phyloP scores from a whole-genome alignment of 1,140 invertebrate species.

The Stratiolaelaps scimitus region DNA sequence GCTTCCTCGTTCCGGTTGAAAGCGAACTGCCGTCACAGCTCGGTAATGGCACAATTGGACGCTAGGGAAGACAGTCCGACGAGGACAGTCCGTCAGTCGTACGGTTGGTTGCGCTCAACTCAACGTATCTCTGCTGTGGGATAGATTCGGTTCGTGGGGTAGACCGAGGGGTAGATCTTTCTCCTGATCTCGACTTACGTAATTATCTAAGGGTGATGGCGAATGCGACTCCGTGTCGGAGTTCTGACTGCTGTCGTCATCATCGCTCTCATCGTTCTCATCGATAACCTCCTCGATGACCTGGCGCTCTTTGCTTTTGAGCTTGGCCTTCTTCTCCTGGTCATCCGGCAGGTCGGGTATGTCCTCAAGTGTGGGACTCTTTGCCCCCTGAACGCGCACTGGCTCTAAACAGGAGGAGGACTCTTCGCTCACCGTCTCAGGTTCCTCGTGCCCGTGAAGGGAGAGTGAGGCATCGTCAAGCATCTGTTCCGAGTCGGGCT shows the following conservation, averaged over 20 bases:
- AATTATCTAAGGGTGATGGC: slow-evolving; percentile 20
- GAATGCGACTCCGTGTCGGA: slow-evolving; percentile 27
- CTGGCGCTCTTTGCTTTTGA: neutral
- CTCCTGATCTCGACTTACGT: slow-evolving; percentile 16
- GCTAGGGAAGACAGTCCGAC: too few relatives aligned
- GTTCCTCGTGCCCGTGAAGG: slow-evolving; percentile 12
- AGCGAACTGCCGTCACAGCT: too few relatives aligned
- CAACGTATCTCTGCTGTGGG: too few relatives aligned
- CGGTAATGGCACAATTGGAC: too few relatives aligned
- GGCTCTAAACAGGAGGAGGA: slow-evolving; percentile 25
- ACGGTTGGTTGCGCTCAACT: too few relatives aligned
- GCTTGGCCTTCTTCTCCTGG: neutral
- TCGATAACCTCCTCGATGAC: neutral
- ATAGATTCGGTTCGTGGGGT: too few relatives aligned
- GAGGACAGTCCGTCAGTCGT: too few relatives aligned
- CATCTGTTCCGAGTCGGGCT: slow-evolving; percentile 24
- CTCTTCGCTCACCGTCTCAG: slow-evolving; percentile 20
- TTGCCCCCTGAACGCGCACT: slow-evolving; percentile 6
- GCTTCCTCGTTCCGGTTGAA: too few relatives aligned
- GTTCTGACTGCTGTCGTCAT: slow-evolving; percentile 20
- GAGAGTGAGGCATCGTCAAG: slow-evolving; percentile 21
- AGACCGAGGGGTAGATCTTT: neutral
- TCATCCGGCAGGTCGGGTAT: slow-evolving; percentile 24
- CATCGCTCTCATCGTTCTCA: neutral
- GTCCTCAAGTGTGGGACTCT: slow-evolving; percentile 18